Base-by-base conservation (phyloP, 1,140 invertebrate species). In the Brachionus rubens region DNA sequence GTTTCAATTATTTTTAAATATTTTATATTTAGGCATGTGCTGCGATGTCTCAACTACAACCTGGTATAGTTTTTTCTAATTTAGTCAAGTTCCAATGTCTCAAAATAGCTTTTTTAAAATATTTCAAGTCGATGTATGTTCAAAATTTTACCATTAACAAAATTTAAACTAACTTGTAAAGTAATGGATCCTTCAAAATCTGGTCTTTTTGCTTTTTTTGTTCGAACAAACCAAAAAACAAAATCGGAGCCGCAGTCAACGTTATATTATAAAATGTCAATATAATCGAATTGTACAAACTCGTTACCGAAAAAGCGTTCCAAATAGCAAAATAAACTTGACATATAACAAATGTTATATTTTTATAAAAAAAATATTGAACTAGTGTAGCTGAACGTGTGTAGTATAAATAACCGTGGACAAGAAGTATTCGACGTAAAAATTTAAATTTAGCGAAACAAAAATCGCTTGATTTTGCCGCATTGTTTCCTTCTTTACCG, bases 291-390 rank as follows among this genome's bases (percentile, higher is more conserved):
- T 70, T 70, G 41, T 70, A 70, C 7, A 70, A 24, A 0, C 54
- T 59, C 93, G 98, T 95, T 79, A 96, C 96, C 84, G 94, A 96
- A 84, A 98, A 99, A 82, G 96, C 96, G 85, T 95, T 98, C 87
- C 98, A 99, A 84, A 99, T 97, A 47, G 95, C 94, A 87, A 92
- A 99, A 96, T 96, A 99, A 84, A 98, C 96, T 85, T 99, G 94
- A 85, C 94, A 96, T 28, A 99, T 86, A n/a, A 96, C 99, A 86
- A 99, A 99, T 72, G 96, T 94, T 88, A 99, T 98, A 86, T 99
- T 99, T 86, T 98, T 98, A 82, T 96, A 95, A 82, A 97, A 96
- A 86, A 96, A 97, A 83, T 95, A 96, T 7, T 94, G 87, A 80
- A 96, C 91, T 90, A 96, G 95, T 78, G 91, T 88, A 6, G 93